Evolutionary conservation across 2,113 vertebrate species (phyloP).

Genomic region (Serilophus lunatus): DNA sequence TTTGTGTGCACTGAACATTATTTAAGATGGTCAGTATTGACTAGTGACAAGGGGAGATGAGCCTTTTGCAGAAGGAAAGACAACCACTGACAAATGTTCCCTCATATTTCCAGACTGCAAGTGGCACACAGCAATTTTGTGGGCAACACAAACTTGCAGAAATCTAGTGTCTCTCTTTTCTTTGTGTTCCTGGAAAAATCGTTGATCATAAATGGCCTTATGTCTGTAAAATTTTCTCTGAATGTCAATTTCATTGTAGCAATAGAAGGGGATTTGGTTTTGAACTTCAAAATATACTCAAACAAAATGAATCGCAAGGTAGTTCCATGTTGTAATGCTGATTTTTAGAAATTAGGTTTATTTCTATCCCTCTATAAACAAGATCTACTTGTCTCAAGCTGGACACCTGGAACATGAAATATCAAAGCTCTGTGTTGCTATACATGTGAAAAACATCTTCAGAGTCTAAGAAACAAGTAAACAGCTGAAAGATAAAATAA

Average conservation of each 20-base stretch:
- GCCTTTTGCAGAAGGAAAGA: background rate
- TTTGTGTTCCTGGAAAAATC: background rate
- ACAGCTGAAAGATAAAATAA: background rate
- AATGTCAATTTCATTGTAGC: background rate
- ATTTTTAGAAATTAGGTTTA: background rate
- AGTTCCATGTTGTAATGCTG: background rate
- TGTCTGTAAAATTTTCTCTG: background rate
- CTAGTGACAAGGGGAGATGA: background rate
- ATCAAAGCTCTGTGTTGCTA: background rate
- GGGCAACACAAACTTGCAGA: background rate
- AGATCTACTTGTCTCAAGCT: background rate
- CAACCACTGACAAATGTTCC: background rate
- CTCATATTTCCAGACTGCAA: background rate
- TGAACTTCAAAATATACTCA: background rate
- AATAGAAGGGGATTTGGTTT: background rate
- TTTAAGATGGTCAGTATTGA: background rate
- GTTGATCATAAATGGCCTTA: background rate
- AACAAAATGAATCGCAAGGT: background rate
- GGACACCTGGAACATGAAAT: background rate
- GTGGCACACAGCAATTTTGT: background rate
- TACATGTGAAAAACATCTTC: background rate
- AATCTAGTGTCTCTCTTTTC: background rate
- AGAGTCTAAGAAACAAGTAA: background rate
- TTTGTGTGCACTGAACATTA: rapidly evolving
- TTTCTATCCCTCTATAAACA: background rate